Evolutionary conservation across 2,113 vertebrate genomes (phyloP), one percentile per base, ranked within the genome.

Genomic region (Todiramphus chloris): DNA sequence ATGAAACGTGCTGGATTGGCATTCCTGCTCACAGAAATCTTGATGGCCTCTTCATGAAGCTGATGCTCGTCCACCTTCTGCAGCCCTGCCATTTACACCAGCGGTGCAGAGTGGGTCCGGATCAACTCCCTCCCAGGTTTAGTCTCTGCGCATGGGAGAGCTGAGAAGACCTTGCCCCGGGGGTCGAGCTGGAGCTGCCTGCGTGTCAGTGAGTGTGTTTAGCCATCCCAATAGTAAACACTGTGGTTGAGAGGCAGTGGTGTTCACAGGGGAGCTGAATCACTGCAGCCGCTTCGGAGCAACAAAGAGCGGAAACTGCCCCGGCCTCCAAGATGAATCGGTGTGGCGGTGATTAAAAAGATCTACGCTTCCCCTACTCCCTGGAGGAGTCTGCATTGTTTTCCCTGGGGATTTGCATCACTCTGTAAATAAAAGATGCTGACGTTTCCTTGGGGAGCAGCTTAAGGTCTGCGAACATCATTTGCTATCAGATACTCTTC

Each of bases 341-440:
- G 37, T 73, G 84, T 67, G 74, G 59, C 1, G 4, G 90, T 96
- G 83, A 93, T 96, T 94, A 96, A 92, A 86, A 83, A 83, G 80
- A 88, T 89, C 37, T 7, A 64, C 18, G 18, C 78, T 95, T 87
- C 83, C 85, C 53, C 13, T 72, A 73, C 46, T 93, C 60, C 66
- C 23, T 5, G 1, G 10, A 72, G 83, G 68, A 96, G 79, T 83
- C 2, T 2, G 60, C 80, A 56, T 78, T 89, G 76, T 75, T 90
- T 88, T 90, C 92, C 90, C 48, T 14, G 11, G 86, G 80, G 93
- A 68, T 56, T 96, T 91, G 77, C 3, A 1, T 33, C 68, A 81
- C 80, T 92, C 94, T 93, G 85, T 94, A 94, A 95, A 90, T 95
- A 89, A 93, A 96, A 92, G 69, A 83, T 84, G 83, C 73, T 80